These are phyloP conservation scores for Acanthopagrus latus DNA, from an alignment of 2,797 vertebrate genomes.

Conservation along the genomic window DNA sequence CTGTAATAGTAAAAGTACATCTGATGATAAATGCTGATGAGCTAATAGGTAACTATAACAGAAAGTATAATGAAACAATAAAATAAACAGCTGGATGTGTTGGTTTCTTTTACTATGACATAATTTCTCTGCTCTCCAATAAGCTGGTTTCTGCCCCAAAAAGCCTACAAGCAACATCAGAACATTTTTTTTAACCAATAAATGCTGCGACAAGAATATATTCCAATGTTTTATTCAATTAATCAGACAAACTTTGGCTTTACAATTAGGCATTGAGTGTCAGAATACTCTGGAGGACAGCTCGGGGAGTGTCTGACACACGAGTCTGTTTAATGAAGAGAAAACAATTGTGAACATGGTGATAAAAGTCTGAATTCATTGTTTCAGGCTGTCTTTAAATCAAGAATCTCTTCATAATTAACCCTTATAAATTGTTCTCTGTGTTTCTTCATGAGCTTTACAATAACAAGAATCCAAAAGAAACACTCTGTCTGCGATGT, in stretches of 20 bases:
- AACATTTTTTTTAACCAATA: background rate
- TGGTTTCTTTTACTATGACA: background rate
- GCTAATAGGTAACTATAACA: background rate
- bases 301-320: conserved; percentile 1
- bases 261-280: conserved; percentile 11
- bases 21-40: background rate
- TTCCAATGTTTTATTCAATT: conserved; percentile 40
- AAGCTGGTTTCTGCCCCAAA: background rate
- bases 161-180: background rate
- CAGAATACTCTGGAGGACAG: background rate
- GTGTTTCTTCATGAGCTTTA: background rate
- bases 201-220: conserved; percentile 1
- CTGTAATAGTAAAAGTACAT: background rate
- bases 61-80: background rate
- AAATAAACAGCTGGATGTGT: background rate
- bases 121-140: background rate
- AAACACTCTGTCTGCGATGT: background rate
- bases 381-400: background rate
- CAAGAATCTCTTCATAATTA: background rate
- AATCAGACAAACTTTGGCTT: conserved; percentile 43
- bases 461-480: background rate
- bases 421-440: background rate
- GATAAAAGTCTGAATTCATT: background rate
- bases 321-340: background rate
- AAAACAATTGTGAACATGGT: background rate